Percentiles rank a stretch among this genome's conserved stretches.
Conservation (phyloP, 2,797 vertebrate species). For the Characodon lateralis region DNA sequence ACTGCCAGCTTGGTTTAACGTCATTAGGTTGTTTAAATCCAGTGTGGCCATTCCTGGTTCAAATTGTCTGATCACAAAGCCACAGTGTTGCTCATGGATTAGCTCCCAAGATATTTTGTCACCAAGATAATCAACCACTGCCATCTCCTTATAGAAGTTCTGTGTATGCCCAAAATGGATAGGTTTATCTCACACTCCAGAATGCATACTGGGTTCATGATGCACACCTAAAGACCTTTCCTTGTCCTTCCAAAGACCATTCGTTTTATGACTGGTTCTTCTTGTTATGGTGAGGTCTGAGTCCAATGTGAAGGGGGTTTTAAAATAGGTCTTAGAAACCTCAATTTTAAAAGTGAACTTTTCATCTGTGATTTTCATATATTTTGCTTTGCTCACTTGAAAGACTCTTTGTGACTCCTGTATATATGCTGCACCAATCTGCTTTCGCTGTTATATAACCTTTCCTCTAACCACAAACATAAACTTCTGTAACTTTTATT, state of each 20-base stretch:
- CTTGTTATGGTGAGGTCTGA: not conserved
- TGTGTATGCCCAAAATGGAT: not conserved
- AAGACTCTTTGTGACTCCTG: constrained; percentile 3
- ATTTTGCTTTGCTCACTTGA: constrained; percentile 27
- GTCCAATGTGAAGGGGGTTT: not conserved
- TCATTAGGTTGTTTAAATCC: not conserved
- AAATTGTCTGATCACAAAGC: not conserved
- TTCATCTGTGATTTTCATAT: constrained; percentile 19
- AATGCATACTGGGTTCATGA: not conserved
- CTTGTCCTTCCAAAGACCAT: not conserved
- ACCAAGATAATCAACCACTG: too few species aligned
- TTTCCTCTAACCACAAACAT: not conserved
- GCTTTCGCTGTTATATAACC: constrained; percentile 6
- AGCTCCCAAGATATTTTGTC: too few species aligned
- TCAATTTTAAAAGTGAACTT: constrained; percentile 17
- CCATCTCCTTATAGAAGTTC: not conserved
- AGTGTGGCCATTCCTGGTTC: not conserved
- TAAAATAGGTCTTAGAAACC: constrained; percentile 15
- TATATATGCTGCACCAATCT: constrained; percentile 7
- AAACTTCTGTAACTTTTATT: not conserved
- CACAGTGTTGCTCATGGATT: not conserved
- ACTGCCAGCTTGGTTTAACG: not conserved
- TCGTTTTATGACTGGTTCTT: not conserved
- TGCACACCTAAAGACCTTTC: not conserved
- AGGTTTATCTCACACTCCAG: not conserved